Percentiles rank a stretch among this genome's conserved stretches.
Evolutionary conservation across 2,888 invertebrate genomes (phyloP).

Genomic region (Ornithoptera alexandrae): DNA sequence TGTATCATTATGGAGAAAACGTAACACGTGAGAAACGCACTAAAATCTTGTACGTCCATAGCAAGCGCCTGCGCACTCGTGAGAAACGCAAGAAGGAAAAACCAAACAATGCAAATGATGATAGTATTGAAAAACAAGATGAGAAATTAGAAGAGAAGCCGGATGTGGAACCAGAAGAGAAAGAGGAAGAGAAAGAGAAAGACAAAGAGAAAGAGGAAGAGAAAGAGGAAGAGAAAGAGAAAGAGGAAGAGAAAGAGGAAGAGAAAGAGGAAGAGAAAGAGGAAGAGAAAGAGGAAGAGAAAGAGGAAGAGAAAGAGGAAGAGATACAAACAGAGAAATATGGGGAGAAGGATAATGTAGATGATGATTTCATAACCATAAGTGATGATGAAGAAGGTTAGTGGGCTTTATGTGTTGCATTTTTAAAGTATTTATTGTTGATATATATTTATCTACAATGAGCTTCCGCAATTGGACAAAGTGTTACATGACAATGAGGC

Average conservation of each 20-base stretch:
- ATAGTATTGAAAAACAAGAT: slow-evolving; percentile 31
- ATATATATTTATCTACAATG: no score
- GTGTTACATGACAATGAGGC: no score
- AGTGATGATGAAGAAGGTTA: slow-evolving; percentile 82
- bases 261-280: slow-evolving; percentile 35
- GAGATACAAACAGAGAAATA: slow-evolving; percentile 35
- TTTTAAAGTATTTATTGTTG: not conserved
- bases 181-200: no score
- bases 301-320: slow-evolving; percentile 36
- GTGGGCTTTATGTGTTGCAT: not conserved
- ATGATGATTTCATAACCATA: slow-evolving; percentile 77
- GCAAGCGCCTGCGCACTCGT: slow-evolving; percentile 61
- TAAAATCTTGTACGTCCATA: slow-evolving; percentile 34
- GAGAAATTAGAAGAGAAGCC: slow-evolving; percentile 35
- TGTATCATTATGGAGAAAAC: no score
- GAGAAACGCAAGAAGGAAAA: slow-evolving; percentile 40
- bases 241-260: slow-evolving; percentile 35
- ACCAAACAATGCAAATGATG: slow-evolving; percentile 33
- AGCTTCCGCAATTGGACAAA: no score
- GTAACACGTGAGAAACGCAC: no score
- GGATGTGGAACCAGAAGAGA: slow-evolving; percentile 14
- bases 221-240: slow-evolving; percentile 30
- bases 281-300: slow-evolving; percentile 31
- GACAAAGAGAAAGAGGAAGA: no score
- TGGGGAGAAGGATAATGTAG: slow-evolving; percentile 34